Evolutionary conservation across 2,797 vertebrate genomes (phyloP).

Genomic region (Mormyrops boulengeri): DNA sequence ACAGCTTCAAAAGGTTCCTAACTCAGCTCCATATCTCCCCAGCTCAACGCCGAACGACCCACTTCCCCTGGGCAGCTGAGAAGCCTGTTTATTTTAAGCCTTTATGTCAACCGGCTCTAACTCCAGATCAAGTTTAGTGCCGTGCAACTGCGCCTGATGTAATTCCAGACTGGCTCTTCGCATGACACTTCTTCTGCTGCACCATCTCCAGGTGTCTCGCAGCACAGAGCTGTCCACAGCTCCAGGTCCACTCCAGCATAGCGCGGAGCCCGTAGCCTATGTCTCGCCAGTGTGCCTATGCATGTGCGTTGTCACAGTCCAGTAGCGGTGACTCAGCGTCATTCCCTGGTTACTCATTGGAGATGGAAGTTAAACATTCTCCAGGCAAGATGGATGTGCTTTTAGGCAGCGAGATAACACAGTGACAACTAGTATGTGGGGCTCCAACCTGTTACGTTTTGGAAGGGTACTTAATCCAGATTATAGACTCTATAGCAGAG

Average conservation of each 20-base stretch:
- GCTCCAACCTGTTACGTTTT: neutral
- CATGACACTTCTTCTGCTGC: too few species aligned
- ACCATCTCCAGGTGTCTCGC: neutral
- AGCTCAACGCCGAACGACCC: neutral
- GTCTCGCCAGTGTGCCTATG: neutral
- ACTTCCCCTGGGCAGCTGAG: neutral
- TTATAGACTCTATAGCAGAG: neutral
- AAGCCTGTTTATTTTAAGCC: conserved; percentile 4
- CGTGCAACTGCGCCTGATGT: neutral
- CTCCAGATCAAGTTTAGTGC: neutral
- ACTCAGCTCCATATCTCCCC: neutral
- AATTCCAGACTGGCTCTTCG: neutral
- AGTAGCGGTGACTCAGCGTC: conserved; percentile 8
- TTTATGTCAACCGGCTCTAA: neutral
- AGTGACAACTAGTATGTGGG: neutral
- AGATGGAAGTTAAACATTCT: conserved; percentile 20
- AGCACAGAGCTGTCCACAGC: neutral
- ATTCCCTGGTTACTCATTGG: neutral
- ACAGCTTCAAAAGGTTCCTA: neutral
- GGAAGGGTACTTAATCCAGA: neutral
- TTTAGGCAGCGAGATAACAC: neutral
- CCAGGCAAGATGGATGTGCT: neutral
- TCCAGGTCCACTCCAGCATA: neutral
- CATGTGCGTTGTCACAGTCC: neutral
- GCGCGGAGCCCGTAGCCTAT: neutral